These are phyloP conservation scores for Cossypha heuglini DNA, from an alignment of 2,797 vertebrate genomes.

Conservation along the genomic window DNA sequence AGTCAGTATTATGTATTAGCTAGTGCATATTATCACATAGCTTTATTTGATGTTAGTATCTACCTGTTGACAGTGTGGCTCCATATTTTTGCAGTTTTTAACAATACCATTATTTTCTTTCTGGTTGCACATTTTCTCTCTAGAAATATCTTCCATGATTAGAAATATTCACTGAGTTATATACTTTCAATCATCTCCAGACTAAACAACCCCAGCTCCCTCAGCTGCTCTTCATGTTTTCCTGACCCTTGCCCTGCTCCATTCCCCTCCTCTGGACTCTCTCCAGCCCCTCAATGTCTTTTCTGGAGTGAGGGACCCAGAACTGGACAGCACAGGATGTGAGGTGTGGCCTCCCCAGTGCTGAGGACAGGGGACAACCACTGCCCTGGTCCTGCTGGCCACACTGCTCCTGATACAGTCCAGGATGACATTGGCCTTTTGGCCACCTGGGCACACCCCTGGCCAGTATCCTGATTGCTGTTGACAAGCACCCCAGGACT, in stretches of 20 bases:
- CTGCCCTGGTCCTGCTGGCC: background rate
- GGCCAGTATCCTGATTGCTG: background rate
- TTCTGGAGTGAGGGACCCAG: background rate
- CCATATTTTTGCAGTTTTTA: background rate
- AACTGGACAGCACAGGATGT: no score
- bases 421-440: rapidly evolving
- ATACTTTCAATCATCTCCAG: background rate
- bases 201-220: background rate
- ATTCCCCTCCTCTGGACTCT: rapidly evolving
- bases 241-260: background rate
- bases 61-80: background rate
- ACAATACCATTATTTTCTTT: background rate
- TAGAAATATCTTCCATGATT: background rate
- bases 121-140: background rate
- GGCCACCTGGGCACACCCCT: no score
- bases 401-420: rapidly evolving
- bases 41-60: background rate
- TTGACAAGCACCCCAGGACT: rapidly evolving
- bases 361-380: rapidly evolving
- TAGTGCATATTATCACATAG: background rate
- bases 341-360: no score
- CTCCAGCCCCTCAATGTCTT: background rate
- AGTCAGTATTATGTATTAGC: background rate
- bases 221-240: background rate
- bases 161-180: background rate